A percentile compares a stretch with the other conserved stretches of the same genome.
Evolutionary conservation across 2,113 vertebrate species (phyloP).

Genomic region (Boulengeromyrus knoepffleri): DNA sequence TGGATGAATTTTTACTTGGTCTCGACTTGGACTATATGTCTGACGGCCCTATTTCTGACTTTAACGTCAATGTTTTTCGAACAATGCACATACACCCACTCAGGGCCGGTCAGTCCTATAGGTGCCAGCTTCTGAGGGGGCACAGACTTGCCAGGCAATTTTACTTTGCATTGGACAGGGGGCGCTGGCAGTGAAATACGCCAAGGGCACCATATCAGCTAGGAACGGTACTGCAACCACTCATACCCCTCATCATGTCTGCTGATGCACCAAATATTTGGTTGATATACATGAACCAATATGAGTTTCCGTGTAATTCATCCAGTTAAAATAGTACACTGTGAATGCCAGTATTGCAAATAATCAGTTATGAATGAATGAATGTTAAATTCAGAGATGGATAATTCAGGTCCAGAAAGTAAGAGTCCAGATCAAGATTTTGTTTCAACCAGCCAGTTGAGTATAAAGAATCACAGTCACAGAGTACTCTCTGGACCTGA

Average conservation of each 20-base stretch:
- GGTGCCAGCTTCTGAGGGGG: neutral
- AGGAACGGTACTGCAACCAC: neutral
- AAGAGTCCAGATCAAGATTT: too few relatives aligned
- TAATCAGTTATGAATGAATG: neutral
- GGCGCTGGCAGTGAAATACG: neutral
- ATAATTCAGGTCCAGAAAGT: too few relatives aligned
- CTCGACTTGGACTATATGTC: neutral
- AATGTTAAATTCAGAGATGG: neutral
- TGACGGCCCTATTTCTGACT: neutral
- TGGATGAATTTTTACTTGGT: neutral
- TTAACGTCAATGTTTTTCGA: neutral
- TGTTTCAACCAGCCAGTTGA: neutral
- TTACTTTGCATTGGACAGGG: neutral
- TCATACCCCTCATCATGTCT: neutral
- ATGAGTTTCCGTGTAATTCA: neutral
- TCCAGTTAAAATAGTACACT: neutral
- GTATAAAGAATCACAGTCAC: too few relatives aligned
- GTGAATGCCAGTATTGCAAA: neutral
- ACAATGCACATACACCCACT: neutral
- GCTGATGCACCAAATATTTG: neutral
- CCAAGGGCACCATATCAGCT: neutral
- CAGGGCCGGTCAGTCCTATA: neutral
- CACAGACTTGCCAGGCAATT: neutral
- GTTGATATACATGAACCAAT: neutral
- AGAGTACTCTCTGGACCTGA: too few relatives aligned